These are phyloP conservation scores for Anser cygnoides DNA, from an alignment of 2,113 vertebrate genomes.

Conservation along the genomic window DNA sequence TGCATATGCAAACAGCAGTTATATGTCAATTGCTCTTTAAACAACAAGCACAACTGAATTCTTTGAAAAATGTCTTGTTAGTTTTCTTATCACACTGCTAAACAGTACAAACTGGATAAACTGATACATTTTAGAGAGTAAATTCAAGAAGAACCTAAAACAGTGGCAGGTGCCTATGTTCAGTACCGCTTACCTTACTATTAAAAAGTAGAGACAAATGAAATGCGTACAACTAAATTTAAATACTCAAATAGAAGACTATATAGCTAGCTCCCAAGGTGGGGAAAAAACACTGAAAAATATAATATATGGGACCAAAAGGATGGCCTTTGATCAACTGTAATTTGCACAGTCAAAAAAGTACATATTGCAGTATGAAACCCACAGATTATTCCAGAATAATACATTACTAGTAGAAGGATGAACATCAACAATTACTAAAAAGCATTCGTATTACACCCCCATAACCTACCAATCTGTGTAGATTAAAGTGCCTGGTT, in stretches of 20 bases:
- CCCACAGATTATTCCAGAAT: neutral
- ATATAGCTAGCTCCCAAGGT: neutral
- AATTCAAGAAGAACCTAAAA: neutral
- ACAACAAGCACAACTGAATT: neutral
- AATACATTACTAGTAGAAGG: neutral
- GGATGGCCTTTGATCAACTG: neutral
- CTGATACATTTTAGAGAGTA: neutral
- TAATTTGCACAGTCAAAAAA: neutral
- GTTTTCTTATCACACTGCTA: neutral
- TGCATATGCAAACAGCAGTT: neutral
- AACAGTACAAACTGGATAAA: neutral
- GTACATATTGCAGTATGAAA: neutral
- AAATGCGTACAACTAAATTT: neutral
- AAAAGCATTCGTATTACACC: neutral
- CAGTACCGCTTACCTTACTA: neutral
- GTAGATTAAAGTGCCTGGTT: conserved; percentile 77
- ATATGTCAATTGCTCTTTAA: neutral
- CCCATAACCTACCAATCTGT: conserved; percentile 80
- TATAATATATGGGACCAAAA: neutral
- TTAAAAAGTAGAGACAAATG: neutral
- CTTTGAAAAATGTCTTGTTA: neutral
- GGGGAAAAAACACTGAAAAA: neutral
- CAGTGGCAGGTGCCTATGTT: neutral
- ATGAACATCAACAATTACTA: neutral
- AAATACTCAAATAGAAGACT: neutral